Conservation (phyloP, 2,797 vertebrate genomes). For the Melanotaenia parkinsoni region DNA sequence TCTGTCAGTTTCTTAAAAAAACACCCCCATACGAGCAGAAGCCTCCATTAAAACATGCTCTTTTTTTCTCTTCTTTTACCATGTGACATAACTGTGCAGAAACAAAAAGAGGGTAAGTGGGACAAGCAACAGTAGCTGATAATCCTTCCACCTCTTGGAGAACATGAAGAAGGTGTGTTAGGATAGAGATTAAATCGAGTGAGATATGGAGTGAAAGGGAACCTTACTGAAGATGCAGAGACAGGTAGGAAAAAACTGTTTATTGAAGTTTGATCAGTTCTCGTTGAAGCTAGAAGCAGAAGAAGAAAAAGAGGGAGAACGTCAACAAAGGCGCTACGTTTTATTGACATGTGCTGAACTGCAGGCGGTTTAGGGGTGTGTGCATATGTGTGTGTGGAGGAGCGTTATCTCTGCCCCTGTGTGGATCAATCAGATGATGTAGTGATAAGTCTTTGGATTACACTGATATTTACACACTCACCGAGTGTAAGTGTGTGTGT, state of each 20-base stretch:
- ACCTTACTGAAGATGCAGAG: background rate
- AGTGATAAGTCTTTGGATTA: slow-evolving; percentile 80
- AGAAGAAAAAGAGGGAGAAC: slow-evolving; percentile 48
- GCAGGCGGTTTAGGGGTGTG: slow-evolving; percentile 64
- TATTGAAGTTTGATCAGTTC: slow-evolving; percentile 56
- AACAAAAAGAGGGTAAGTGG: slow-evolving; percentile 10
- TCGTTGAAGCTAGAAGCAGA: slow-evolving; percentile 50
- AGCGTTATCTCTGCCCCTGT: slow-evolving; percentile 70
- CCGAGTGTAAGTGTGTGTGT: slow-evolving; percentile 32
- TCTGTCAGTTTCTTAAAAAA: slow-evolving; percentile 31
- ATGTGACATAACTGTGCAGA: slow-evolving; percentile 2
- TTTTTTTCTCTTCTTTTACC: slow-evolving; percentile 12
- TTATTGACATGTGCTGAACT: slow-evolving; percentile 71
- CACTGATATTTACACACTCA: slow-evolving; percentile 72
- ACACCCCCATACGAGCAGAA: background rate
- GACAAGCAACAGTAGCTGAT: slow-evolving; percentile 39
- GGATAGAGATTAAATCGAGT: background rate
- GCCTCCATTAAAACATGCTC: slow-evolving; percentile 15
- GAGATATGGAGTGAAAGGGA: slow-evolving; percentile 4
- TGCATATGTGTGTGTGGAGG: slow-evolving; percentile 38
- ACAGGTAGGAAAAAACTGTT: background rate
- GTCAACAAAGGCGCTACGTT: slow-evolving; percentile 55
- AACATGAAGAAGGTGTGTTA: slow-evolving; percentile 13
- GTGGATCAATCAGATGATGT: slow-evolving; percentile 82
- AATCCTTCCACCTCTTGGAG: slow-evolving; percentile 5